A percentile compares a stretch with the other conserved stretches of the same genome.
Conservation (phyloP, 37 sponge, comb jelly and placozoan species). For the Diacarnus erythraeanus region DNA sequence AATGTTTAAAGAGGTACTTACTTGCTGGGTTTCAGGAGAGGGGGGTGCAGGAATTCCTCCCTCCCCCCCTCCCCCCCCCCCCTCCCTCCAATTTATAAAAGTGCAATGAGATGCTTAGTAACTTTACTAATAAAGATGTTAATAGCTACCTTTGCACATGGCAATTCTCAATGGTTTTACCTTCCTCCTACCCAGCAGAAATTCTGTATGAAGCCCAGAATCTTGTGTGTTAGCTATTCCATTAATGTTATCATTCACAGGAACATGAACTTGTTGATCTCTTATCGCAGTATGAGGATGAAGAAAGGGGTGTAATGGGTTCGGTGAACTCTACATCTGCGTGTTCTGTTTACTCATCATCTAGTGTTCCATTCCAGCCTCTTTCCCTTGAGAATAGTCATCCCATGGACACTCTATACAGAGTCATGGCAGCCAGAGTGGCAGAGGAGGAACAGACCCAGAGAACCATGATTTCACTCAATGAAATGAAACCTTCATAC, state of each 20-base stretch:
- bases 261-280: conserved; percentile 79
- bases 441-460: conserved; percentile 80
- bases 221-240: no score
- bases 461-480: conserved; percentile 75
- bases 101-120: no score
- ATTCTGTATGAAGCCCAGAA: no score
- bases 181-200: no score
- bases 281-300: conserved; percentile 76
- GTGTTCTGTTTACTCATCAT: neutral
- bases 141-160: no score
- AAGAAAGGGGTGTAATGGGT: conserved; percentile 25
- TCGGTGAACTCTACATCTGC: neutral
- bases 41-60: neutral
- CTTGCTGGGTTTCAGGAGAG: no score
- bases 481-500: conserved; percentile 33
- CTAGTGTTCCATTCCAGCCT: conserved; percentile 13
- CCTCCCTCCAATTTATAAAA: no score
- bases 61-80: neutral
- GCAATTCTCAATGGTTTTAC: no score
- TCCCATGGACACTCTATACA: conserved; percentile 20
- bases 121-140: no score
- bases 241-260: no score
- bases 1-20: no score
- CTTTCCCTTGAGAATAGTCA: conserved; percentile 14
- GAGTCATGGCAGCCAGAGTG: conserved; percentile 54